Evolutionary conservation across 1,140 invertebrate species (phyloP).

Genomic region (Calycopis cecrops): DNA sequence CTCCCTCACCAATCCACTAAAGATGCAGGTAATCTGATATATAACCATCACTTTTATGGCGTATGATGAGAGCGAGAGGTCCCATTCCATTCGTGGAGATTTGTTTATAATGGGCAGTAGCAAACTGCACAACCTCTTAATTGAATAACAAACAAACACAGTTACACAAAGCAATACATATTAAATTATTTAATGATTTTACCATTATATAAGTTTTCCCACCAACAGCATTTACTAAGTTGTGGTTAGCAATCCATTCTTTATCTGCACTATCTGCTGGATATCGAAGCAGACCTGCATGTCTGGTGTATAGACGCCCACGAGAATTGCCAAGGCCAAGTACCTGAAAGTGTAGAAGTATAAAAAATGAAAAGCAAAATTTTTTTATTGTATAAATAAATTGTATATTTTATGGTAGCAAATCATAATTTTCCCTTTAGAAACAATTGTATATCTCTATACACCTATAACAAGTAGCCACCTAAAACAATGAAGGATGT

Average conservation of each 20-base stretch:
- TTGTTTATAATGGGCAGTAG: no score
- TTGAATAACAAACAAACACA: no score
- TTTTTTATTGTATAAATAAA: background rate
- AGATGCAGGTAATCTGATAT: no score
- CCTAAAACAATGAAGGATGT: no score
- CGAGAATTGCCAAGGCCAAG: constrained; percentile 85
- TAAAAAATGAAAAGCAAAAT: background rate
- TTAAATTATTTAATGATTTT: constrained; percentile 16
- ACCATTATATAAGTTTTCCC: constrained; percentile 87
- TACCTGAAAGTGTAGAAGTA: constrained; percentile 40
- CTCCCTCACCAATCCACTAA: no score
- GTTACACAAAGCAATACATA: no score
- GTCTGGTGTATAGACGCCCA: constrained; percentile 85
- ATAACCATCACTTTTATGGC: background rate
- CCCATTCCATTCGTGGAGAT: no score
- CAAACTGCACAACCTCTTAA: no score
- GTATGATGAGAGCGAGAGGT: no score
- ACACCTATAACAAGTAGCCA: no score
- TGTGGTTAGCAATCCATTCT: constrained; percentile 86
- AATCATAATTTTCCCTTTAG: no score
- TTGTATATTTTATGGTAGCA: background rate
- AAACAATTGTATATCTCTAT: no score
- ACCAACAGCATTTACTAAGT: constrained; percentile 84
- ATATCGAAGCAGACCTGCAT: constrained; percentile 86
- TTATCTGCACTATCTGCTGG: constrained; percentile 88